These are phyloP conservation scores for Phyllotreta cruciferae DNA, from an alignment of 2,888 invertebrate species.

Conservation along the genomic window DNA sequence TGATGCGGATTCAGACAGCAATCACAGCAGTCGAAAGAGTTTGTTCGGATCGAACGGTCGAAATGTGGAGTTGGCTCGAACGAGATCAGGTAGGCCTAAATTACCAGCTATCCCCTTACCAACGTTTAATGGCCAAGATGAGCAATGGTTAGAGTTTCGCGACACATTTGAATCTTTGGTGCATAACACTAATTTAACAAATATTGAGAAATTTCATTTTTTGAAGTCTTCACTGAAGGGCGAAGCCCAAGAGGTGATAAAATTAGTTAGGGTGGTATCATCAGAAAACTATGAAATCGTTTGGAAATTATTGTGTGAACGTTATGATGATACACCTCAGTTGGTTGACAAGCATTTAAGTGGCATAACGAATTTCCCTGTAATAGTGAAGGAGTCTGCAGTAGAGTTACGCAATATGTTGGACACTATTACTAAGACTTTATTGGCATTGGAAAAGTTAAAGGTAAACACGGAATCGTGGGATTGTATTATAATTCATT, in stretches of 20 bases:
- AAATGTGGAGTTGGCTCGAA: no score
- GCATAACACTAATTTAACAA: conserved; percentile 25
- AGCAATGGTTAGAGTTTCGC: conserved; percentile 30
- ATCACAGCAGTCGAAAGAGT: no score
- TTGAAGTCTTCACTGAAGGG: conserved; percentile 23
- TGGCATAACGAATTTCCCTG: conserved; percentile 18
- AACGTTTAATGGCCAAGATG: conserved; percentile 25
- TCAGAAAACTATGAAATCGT: conserved; percentile 26
- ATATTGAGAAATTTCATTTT: conserved; percentile 33
- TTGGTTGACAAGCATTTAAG: conserved; percentile 26
- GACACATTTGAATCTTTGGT: conserved; percentile 30
- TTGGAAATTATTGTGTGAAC: conserved; percentile 26
- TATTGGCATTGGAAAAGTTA: conserved; percentile 9
- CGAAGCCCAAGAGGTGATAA: conserved; percentile 22
- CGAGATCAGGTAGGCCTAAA: neutral
- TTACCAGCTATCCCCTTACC: conserved; percentile 30
- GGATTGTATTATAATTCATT: conserved; percentile 14
- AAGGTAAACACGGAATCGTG: neutral
- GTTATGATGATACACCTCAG: conserved; percentile 26
- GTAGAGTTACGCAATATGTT: conserved; percentile 16
- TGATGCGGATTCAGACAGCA: no score
- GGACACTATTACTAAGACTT: conserved; percentile 9
- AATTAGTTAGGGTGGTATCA: conserved; percentile 7
- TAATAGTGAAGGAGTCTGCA: conserved; percentile 23
- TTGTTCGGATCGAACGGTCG: no score